Percentiles rank a stretch among this genome's conserved stretches.
phyloP scores from a whole-genome alignment of 2,113 vertebrate species.

The Colius striatus region DNA sequence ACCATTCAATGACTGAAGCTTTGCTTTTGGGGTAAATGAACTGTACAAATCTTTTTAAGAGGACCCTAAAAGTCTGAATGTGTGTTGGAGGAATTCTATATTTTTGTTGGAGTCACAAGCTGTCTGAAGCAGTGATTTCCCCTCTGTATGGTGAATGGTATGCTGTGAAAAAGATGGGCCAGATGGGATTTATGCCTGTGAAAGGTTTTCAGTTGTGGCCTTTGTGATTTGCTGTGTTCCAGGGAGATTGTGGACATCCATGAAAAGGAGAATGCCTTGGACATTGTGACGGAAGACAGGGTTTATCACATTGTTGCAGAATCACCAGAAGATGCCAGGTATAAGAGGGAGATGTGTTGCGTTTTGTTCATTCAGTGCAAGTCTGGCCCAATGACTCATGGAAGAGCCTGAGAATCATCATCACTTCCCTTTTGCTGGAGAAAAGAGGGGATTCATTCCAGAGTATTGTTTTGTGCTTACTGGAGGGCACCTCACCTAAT shows the following conservation, averaged over 20 bases:
- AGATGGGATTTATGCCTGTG: not conserved
- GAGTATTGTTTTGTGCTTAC: not conserved
- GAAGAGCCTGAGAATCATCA: not conserved
- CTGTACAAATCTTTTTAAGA: not conserved
- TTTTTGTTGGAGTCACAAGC: not conserved
- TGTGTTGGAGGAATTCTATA: not conserved
- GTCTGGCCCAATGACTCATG: not conserved
- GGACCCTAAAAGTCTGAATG: not conserved
- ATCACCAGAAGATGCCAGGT: constrained; percentile 94
- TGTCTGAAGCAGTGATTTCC: not conserved
- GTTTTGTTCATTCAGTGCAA: not conserved
- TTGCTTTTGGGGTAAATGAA: not conserved
- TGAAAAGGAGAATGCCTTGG: constrained; percentile 93
- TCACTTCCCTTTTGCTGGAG: not conserved
- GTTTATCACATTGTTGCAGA: constrained; percentile 93
- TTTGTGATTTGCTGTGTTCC: constrained; percentile 44
- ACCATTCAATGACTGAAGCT: not conserved
- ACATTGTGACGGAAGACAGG: constrained; percentile 90
- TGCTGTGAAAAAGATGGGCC: not conserved
- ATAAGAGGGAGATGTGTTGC: not conserved
- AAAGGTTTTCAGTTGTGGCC: not conserved
- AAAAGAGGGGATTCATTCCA: not conserved
- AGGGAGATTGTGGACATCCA: constrained; percentile 94
- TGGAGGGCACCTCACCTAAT: not conserved
- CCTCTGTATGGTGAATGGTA: not conserved